Conservation (phyloP, 37 sponge, comb jelly and placozoan genomes). For the Geodia barretti region DNA sequence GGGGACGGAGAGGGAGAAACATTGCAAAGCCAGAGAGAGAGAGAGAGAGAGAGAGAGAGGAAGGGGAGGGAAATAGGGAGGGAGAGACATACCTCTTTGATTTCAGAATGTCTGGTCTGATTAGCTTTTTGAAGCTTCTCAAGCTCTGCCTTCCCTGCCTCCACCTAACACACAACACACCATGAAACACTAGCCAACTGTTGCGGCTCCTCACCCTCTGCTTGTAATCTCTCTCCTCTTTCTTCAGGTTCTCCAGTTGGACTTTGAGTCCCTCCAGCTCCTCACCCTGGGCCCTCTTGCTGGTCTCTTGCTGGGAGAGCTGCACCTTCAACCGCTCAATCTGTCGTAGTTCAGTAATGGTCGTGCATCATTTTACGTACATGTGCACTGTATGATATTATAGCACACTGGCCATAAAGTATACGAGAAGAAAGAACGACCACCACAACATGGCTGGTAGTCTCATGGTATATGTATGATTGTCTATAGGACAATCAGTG, state of each 20-base stretch:
- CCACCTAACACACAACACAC: conserved; percentile 41
- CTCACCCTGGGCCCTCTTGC: conserved; percentile 35
- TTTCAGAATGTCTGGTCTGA: conserved; percentile 44
- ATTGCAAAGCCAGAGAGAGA: neutral
- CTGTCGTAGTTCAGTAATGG: too few species aligned
- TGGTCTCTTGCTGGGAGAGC: conserved; percentile 52
- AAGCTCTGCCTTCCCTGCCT: conserved; percentile 33
- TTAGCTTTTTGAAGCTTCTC: conserved; percentile 44
- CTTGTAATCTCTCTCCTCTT: conserved; percentile 66
- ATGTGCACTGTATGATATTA: too few species aligned
- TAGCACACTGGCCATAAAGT: too few species aligned
- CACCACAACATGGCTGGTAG: too few species aligned
- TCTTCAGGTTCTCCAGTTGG: conserved; percentile 51
- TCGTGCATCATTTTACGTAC: too few species aligned
- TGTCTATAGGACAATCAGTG: too few species aligned
- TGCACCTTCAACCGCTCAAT: conserved; percentile 58
- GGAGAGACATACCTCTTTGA: conserved; percentile 43
- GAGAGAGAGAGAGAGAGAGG: neutral
- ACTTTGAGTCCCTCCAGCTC: conserved; percentile 54
- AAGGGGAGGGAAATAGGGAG: neutral
- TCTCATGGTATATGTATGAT: too few species aligned
- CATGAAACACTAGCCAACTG: neutral
- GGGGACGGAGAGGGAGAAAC: neutral
- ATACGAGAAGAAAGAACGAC: too few species aligned
- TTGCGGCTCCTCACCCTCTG: conserved; percentile 21